Evolutionary conservation across 2,888 invertebrate species (phyloP), one percentile per base, ranked within the genome.

Genomic region (Megalurothrips usitatus): DNA sequence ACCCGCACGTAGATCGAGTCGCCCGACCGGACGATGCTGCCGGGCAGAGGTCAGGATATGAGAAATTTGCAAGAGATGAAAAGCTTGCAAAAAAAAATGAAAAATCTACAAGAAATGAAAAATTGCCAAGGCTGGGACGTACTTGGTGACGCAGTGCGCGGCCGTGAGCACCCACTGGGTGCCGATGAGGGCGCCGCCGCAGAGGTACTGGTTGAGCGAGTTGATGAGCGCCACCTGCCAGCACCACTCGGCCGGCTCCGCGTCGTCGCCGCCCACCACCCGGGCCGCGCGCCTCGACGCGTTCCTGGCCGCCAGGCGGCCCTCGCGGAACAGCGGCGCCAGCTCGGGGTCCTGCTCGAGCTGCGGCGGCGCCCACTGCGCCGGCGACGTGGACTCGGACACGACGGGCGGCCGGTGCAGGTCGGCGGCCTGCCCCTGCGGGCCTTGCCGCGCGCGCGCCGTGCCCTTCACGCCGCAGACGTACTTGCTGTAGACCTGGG

Each of bases 201-300:
- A 97, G 78, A 97, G 90, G 88, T 97, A 97, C 88, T 97, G 97
- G 89, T 97, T 97, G 82, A 96, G 89, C 0, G 96, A 95, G 88
- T 97, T 97, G 87, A 97, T 96, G 84, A 97, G 90, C 0, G 97
- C 97, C 83, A 95, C 95, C 88, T 96, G 96, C 96, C 96, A 96
- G 88, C 96, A 96, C 96, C 96, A 97, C 89, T 96, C 96, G 79
- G 95, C 96, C 82, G 96, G 93, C 84, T 93, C 93, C 1, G 96
- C 95, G 86, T 97, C 96, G 87, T 94, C 94, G 19, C 97, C 97
- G 17, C 97, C 97, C 83, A 97, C 96, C 82, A 97, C 96, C 28
- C 92, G 88, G 0, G 87, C 89, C 0, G 86, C 84, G 17, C 88
- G 86, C 14, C n/a, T 43, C 28, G 47, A 78, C 26, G 26, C 47